These are phyloP conservation scores for Eriocheir sinensis DNA, from an alignment of 1,140 invertebrate genomes.

Conservation along the genomic window DNA sequence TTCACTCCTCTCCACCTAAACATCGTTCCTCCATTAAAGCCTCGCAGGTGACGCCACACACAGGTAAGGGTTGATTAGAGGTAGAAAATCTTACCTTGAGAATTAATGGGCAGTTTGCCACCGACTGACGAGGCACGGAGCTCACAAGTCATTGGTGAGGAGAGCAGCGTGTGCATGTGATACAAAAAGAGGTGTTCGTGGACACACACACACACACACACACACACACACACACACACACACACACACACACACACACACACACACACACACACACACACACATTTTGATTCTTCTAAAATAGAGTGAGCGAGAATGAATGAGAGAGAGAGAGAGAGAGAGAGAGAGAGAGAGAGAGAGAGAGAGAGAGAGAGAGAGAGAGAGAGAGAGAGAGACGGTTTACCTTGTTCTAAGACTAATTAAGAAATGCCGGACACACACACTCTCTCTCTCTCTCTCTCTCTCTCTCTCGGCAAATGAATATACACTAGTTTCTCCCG, in stretches of 20 bases:
- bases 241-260: background rate
- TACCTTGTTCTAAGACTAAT: background rate
- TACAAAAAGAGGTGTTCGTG: too few species aligned
- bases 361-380: constrained; percentile 19
- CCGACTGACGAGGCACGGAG: too few species aligned
- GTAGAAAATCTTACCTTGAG: too few species aligned
- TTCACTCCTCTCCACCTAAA: background rate
- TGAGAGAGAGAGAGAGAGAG: background rate
- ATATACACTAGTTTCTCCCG: too few species aligned
- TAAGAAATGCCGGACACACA: background rate
- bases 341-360: constrained; percentile 19
- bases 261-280: background rate
- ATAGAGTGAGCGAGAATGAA: background rate
- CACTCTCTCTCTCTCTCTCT: background rate
- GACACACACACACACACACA: too few species aligned
- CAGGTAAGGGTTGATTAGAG: too few species aligned
- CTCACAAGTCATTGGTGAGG: too few species aligned
- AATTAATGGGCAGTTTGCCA: too few species aligned
- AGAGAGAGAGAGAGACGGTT: background rate
- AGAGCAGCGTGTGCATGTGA: too few species aligned
- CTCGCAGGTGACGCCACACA: background rate
- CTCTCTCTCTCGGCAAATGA: constrained; percentile 17
- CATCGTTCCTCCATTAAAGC: background rate
- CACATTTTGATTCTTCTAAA: background rate
- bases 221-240: background rate